These are phyloP conservation scores for Sesia apiformis DNA, from an alignment of 2,888 invertebrate genomes.

Conservation along the genomic window DNA sequence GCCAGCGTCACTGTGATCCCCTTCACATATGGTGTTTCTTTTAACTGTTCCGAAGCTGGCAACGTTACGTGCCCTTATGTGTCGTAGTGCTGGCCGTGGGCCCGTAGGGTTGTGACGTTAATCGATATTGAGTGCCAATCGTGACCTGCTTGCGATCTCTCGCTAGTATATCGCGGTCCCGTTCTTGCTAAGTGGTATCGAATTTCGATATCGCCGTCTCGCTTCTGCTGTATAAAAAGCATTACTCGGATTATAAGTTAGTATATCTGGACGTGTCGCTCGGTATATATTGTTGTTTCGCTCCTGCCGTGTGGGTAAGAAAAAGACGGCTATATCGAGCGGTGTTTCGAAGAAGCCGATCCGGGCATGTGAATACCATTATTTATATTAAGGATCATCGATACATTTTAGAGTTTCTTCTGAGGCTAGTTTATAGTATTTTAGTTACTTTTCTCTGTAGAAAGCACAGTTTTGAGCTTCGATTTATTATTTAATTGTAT, in stretches of 20 bases:
- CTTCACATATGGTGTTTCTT: constrained; percentile 37
- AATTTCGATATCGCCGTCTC: not conserved
- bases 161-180: not conserved
- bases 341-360: not conserved
- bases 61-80: not conserved
- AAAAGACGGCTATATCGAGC: not conserved
- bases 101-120: not conserved
- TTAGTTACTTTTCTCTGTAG: not conserved
- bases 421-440: constrained; percentile 36
- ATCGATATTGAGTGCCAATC: too few species aligned
- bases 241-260: too few species aligned
- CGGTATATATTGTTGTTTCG: not conserved
- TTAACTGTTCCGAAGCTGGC: too few species aligned
- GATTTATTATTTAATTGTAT: not conserved
- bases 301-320: not conserved
- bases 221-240: not conserved
- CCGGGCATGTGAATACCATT: constrained; percentile 26
- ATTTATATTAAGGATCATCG: constrained; percentile 67
- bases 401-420: constrained; percentile 23
- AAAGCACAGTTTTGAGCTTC: constrained; percentile 1
- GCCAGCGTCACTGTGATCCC: constrained; percentile 23
- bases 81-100: not conserved
- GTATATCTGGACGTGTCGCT: too few species aligned
- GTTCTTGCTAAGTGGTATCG: not conserved
- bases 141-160: not conserved